Base-by-base conservation (phyloP, 2,113 vertebrate genomes). In the Progne subis region DNA sequence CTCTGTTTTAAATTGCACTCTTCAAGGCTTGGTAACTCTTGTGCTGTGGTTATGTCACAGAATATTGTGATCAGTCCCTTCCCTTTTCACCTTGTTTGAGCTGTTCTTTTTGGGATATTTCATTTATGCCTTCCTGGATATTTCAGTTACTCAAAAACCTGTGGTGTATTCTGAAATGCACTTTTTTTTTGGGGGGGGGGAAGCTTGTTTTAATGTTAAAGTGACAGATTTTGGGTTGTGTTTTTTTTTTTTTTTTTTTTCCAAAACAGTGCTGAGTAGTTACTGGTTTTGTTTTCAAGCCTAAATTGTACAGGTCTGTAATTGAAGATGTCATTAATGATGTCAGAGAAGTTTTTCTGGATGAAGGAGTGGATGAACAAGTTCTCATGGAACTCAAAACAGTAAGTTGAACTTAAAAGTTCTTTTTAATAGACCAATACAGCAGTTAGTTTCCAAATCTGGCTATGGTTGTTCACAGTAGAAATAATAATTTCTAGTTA, bases 251-350 rank as follows among this genome's bases (percentile, higher is more conserved):
- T 37, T 37, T 49, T 12, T 59, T 55, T 60, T 14, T 93, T 88
- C 70, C 20, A 59, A 52, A 88, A 31, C 8, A 61, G 5, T 5
- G 2, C 80, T 90, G 8, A 92, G n/a, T n/a, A 31, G 19, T 75
- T 92, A 32, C 18, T 68, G 84, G 3, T 24, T 65, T 96, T 60
- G 37, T 94, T 88, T 88, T 86, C 5, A 90, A 99, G 99, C 99
- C 99, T 98, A 99, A 99, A 97, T 97, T 99, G 55, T 99, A 99
- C 70, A 99, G 98, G 95, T 98, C 98, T 96, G 99, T 99, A 95
- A 99, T 99, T 75, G 99, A 99, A 97, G 99, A 99, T 96, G 99
- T 99, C 93, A 99, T 99, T 96, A 99, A 98, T 94, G 99, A 99
- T 94, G 99, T 99, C 56, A 98, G 99, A 92, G 99, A 99, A 97